These are phyloP conservation scores for Eudemis profundana DNA, from an alignment of 2,888 invertebrate species.

Conservation along the genomic window DNA sequence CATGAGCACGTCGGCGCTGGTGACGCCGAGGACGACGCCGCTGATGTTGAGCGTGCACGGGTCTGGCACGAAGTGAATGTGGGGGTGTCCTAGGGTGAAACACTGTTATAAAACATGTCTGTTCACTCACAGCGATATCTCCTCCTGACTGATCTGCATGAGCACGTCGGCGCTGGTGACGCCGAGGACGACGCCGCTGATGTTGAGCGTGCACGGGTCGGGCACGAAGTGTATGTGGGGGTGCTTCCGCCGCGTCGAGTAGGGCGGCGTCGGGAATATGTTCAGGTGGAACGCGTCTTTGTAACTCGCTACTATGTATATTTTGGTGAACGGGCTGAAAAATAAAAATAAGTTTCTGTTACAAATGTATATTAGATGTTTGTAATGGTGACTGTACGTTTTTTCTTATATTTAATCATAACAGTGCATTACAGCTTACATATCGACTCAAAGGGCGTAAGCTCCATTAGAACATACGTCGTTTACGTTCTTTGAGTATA, in stretches of 20 bases:
- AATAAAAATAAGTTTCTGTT: conserved; percentile 9
- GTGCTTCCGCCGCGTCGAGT: conserved; percentile 82
- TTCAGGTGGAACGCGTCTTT: conserved; percentile 92
- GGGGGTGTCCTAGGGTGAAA: too few relatives aligned
- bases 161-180: conserved; percentile 93
- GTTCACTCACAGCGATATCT: conserved; percentile 88
- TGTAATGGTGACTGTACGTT: too few relatives aligned
- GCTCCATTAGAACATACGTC: too few relatives aligned
- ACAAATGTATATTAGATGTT: too few relatives aligned
- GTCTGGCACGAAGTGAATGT: conserved; percentile 90
- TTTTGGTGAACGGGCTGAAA: conserved; percentile 87
- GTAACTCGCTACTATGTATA: conserved; percentile 90
- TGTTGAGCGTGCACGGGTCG: conserved; percentile 92
- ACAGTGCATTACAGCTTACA: too few relatives aligned
- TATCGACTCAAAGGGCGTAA: too few relatives aligned
- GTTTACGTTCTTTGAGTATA: too few relatives aligned
- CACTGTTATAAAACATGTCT: not conserved
- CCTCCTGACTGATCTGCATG: conserved; percentile 92
- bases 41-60: conserved; percentile 92
- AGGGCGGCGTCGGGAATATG: conserved; percentile 94
- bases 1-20: conserved; percentile 93
- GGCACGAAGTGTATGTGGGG: conserved; percentile 89
- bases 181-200: conserved; percentile 91
- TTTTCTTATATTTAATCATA: too few relatives aligned
- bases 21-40: conserved; percentile 91